These are phyloP conservation scores for Oasisia sp. DNA, from an alignment of 2,888 invertebrate genomes.

Conservation along the genomic window DNA sequence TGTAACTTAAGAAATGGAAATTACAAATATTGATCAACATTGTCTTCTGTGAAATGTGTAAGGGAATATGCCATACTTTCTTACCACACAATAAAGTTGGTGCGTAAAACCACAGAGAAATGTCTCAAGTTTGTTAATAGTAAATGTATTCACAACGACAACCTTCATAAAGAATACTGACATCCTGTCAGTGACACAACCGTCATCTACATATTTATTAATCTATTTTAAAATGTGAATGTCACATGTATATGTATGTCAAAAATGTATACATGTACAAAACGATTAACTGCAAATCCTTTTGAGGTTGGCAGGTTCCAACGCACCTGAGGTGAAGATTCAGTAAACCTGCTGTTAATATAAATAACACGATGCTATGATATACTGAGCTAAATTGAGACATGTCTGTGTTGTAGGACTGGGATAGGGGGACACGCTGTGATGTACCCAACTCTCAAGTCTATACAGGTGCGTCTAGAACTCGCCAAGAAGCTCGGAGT, in stretches of 20 bases:
- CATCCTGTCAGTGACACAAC: neutral
- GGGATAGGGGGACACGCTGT: conserved; percentile 74
- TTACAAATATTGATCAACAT: too few relatives aligned
- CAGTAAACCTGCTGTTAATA: too few relatives aligned
- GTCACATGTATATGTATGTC: neutral
- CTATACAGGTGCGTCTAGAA: conserved; percentile 82
- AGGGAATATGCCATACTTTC: neutral
- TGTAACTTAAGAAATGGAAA: too few relatives aligned
- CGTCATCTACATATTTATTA: neutral
- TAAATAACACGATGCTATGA: too few relatives aligned
- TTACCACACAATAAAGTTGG: neutral
- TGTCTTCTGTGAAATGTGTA: neutral
- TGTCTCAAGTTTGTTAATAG: too few relatives aligned
- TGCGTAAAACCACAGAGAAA: neutral
- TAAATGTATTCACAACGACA: neutral
- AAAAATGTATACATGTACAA: neutral
- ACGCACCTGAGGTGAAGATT: too few relatives aligned
- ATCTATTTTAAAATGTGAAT: neutral
- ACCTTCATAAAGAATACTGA: neutral
- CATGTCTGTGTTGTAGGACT: conserved; percentile 43
- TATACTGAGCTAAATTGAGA: neutral
- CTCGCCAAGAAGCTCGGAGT: conserved; percentile 82
- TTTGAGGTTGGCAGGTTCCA: too few relatives aligned
- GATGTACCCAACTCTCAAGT: conserved; percentile 89
- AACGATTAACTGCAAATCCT: neutral